These are phyloP conservation scores for Pteronotus mesoamericanus DNA, from an alignment of 2,797 vertebrate species.

Conservation along the genomic window DNA sequence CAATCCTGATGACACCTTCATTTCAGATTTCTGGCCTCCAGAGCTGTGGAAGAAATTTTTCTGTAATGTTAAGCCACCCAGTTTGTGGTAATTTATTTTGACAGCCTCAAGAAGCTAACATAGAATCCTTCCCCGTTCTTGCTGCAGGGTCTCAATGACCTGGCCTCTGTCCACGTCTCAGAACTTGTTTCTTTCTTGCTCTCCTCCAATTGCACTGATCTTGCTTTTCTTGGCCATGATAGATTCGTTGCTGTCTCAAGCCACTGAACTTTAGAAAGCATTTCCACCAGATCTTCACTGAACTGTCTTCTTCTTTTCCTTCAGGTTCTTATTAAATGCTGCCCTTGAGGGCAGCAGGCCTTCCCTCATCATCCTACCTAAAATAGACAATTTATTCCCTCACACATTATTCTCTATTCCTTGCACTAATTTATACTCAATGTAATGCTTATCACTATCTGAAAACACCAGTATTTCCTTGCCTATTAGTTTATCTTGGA, in stretches of 20 bases:
- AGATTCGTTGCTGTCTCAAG: not conserved
- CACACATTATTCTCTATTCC: not conserved
- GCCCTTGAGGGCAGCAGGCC: not conserved
- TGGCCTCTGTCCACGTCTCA: not conserved
- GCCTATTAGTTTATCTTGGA: not conserved
- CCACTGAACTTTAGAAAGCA: not conserved
- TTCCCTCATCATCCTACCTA: not conserved
- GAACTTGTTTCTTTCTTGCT: not conserved
- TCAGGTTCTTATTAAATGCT: not conserved
- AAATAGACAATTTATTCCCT: not conserved
- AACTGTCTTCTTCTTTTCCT: not conserved
- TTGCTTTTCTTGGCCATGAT: not conserved
- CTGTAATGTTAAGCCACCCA: not conserved
- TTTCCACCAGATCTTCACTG: not conserved
- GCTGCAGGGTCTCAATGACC: not conserved
- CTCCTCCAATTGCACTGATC: not conserved
- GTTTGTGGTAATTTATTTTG: not conserved
- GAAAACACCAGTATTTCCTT: not conserved
- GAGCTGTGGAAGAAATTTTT: not conserved
- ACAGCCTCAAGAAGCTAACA: not conserved
- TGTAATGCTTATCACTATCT: not conserved
- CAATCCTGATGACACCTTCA: not conserved
- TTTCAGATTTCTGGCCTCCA: not conserved
- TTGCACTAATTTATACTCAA: not conserved
- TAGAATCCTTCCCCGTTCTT: not conserved